phyloP scores from a whole-genome alignment of 2,113 vertebrate genomes.

The Xenus cinereus region DNA sequence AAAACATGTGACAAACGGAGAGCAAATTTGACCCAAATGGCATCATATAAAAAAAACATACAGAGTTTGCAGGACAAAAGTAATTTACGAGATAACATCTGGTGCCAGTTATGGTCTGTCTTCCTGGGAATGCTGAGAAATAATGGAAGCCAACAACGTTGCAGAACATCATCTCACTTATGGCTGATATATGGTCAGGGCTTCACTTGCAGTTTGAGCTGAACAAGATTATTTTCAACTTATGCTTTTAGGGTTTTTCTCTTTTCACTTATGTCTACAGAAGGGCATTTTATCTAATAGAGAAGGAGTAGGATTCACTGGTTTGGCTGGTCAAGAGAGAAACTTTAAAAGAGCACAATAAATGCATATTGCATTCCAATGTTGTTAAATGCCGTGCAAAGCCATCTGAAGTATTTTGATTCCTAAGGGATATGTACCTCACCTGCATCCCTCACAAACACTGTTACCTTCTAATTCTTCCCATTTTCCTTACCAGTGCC shows the following conservation, averaged over 20 bases:
- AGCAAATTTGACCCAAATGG: background rate
- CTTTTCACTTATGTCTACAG: background rate
- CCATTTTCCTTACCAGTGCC: background rate
- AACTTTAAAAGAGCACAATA: background rate
- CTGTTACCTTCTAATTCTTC: background rate
- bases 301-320: background rate
- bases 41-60: background rate
- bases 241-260: background rate
- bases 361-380: background rate
- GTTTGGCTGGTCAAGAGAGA: background rate
- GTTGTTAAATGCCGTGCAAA: background rate
- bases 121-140: background rate
- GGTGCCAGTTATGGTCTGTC: background rate
- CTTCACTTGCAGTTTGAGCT: background rate
- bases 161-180: background rate
- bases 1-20: background rate
- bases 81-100: constrained; percentile 23
- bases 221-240: background rate
- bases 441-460: background rate
- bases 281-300: background rate
- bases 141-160: background rate
- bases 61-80: background rate
- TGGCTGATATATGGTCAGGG: background rate
- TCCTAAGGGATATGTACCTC: background rate
- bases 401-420: background rate